Base-by-base conservation (phyloP, 2,797 vertebrate genomes). In the Falco rusticolus region DNA sequence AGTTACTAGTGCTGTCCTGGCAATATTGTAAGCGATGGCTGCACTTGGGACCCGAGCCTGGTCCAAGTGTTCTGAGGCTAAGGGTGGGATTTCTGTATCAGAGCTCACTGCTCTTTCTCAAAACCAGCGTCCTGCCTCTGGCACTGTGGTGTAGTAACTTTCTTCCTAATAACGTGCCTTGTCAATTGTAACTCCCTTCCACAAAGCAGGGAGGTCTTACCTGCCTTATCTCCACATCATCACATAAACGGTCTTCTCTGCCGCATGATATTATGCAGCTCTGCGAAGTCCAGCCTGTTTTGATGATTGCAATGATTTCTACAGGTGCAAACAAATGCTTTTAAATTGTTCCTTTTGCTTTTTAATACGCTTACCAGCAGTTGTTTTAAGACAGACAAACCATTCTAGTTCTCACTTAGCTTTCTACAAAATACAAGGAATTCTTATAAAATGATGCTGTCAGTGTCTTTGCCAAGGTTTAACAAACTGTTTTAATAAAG, bases 401-500 rank as follows among this genome's bases (percentile, higher is more conserved):
- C 18, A 34, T 50, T 93, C 50, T 39, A 56, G 19, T 45, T 89
- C 74, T 79, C 63, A 16, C 19, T 81, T 48, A 53, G 70, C 80
- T 84, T 93, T 88, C 87, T 79, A 65, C 1, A 8, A 72, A 63
- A 25, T 78, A 39, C 25, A 70, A 77, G 78, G 78, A 90, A 89
- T 90, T 91, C 60, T 90, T 85, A 72, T 16, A 31, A 76, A 90
- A 89, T 0, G 2, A 75, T 71, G 88, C 33, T 89, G 56, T 87
- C 78, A 60, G n/a, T 21, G 33, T 34, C 53, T 68, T 66, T 87
- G 89, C 84, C 81, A 94, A 87, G 39, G 53, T 71, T 89, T 95
- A 92, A 96, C 81, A 87, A 96, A 96, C 71, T 93, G 75, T 87
- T 96, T 96, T 94, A 95, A 95, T 96, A 95, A 87, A 89, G 48